Percentiles rank a stretch among this genome's conserved stretches.
Evolutionary conservation across 2,888 invertebrate species (phyloP).

Genomic region (Fissipunctia ypsillon): DNA sequence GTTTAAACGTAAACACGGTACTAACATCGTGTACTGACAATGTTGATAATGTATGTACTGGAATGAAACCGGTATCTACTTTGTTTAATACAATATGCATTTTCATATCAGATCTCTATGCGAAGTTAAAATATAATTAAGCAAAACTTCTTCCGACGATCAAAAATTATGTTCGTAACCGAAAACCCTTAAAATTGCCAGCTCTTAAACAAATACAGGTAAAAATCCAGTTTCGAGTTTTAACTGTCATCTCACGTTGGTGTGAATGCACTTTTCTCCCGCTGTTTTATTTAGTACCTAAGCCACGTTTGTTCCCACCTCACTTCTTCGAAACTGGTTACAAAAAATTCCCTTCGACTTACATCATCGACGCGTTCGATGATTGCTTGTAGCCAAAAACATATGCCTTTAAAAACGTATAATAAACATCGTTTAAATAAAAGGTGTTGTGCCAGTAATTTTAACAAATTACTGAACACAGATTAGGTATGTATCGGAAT

Average conservation of each 20-base stretch:
- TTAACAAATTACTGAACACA: slow-evolving; percentile 23
- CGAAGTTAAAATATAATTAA: neutral
- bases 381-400: slow-evolving; percentile 6
- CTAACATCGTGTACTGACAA: neutral
- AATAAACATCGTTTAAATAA: neutral
- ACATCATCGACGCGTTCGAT: slow-evolving; percentile 50
- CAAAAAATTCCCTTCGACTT: slow-evolving; percentile 59
- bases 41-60: neutral
- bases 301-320: slow-evolving; percentile 30
- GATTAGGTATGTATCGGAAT: slow-evolving; percentile 30
- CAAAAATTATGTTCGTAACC: neutral
- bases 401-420: neutral
- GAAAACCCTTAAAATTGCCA: neutral
- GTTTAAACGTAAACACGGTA: neutral
- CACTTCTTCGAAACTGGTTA: slow-evolving; percentile 53
- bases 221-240: slow-evolving; percentile 7
- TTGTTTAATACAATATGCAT: neutral
- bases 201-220: neutral
- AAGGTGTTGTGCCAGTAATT: slow-evolving; percentile 23
- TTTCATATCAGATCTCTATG: neutral
- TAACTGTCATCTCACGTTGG: slow-evolving; percentile 32
- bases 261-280: slow-evolving; percentile 60
- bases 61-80: neutral
- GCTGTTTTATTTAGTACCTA: slow-evolving; percentile 59
- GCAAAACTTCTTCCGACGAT: neutral